Evolutionary conservation across 2,113 vertebrate species (phyloP).

Genomic region (Gadus chalcogrammus): DNA sequence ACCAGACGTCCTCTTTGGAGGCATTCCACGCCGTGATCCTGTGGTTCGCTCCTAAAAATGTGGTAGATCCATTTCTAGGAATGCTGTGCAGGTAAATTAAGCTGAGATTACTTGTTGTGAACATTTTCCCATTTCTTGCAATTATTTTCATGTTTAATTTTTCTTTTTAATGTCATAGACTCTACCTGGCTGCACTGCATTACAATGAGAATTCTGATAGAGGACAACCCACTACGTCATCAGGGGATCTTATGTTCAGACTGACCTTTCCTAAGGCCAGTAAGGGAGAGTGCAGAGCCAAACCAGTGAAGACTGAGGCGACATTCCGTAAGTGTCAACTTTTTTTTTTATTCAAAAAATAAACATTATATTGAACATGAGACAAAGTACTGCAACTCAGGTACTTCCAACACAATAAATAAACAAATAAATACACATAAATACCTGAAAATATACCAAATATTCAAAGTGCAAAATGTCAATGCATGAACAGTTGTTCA

Average conservation of each 20-base stretch:
- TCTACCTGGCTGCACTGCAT: no score
- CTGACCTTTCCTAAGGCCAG: no score
- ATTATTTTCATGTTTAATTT: background rate
- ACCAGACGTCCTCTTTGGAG: no score
- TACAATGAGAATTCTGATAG: no score
- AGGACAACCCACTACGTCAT: no score
- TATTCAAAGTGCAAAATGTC: background rate
- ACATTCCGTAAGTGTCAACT: background rate
- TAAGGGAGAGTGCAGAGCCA: no score
- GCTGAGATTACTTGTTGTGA: no score
- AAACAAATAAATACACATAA: background rate
- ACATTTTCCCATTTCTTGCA: background rate
- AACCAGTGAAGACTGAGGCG: no score
- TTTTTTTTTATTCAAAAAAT: background rate
- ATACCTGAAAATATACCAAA: background rate
- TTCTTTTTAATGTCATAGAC: background rate
- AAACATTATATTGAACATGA: background rate
- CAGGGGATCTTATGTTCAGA: no score
- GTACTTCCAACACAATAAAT: background rate
- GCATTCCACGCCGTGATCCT: background rate
- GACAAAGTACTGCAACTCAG: background rate
- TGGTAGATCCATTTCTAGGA: no score
- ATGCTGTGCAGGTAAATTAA: no score
- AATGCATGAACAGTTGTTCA: background rate
- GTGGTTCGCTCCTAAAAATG: background rate